phyloP scores from a whole-genome alignment of 2,888 invertebrate species.

The Epirrhoe tristata region DNA sequence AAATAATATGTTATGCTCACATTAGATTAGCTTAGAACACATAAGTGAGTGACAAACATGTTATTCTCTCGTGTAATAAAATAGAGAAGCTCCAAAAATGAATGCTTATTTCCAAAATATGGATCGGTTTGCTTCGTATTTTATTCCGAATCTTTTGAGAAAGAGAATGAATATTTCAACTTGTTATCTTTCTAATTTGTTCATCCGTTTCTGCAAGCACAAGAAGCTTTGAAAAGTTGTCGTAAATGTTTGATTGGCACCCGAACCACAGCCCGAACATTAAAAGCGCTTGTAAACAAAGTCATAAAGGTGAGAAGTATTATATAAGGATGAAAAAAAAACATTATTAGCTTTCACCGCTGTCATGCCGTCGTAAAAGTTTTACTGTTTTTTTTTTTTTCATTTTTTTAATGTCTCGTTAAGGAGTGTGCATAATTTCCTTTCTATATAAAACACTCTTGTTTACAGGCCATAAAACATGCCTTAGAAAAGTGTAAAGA shows the following conservation, averaged over 20 bases:
- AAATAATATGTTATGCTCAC: too few relatives aligned
- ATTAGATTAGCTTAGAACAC: too few relatives aligned
- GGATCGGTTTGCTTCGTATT: too few relatives aligned
- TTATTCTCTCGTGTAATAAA: too few relatives aligned
- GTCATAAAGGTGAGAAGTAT: conserved; percentile 61
- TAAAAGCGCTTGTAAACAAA: conserved; percentile 48
- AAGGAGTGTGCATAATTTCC: conserved; percentile 35
- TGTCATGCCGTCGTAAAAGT: conserved; percentile 43
- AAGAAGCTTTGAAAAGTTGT: conserved; percentile 37
- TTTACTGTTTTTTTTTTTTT: conserved; percentile 37
- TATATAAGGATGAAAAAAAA: conserved; percentile 44
- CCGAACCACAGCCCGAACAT: conserved; percentile 38
- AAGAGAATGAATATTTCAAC: background rate
- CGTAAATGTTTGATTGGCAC: conserved; percentile 40
- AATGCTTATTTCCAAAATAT: too few relatives aligned
- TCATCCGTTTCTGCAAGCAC: conserved; percentile 14
- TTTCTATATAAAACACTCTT: conserved; percentile 29
- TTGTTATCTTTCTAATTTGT: conserved; percentile 27
- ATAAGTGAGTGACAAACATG: too few relatives aligned
- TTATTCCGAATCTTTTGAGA: background rate
- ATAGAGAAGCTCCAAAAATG: too few relatives aligned
- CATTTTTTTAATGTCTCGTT: conserved; percentile 35
- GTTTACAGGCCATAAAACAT: conserved; percentile 37
- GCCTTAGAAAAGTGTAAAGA: conserved; percentile 4
- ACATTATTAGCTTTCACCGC: conserved; percentile 40